Percentiles rank a stretch among this genome's conserved stretches.
Conservation (phyloP, 2,797 vertebrate species). For the Gambelia wislizenii region DNA sequence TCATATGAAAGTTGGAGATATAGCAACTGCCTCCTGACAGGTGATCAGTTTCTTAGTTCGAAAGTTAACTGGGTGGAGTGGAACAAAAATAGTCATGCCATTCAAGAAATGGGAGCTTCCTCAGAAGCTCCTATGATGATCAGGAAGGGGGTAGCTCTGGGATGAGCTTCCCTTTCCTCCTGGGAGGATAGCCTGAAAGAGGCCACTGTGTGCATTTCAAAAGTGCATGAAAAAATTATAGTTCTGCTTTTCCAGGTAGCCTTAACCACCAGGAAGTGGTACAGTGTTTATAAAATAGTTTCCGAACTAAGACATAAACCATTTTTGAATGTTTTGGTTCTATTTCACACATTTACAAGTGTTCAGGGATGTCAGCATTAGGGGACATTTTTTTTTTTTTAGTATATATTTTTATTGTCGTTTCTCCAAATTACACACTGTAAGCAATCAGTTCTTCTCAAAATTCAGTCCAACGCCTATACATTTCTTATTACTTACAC, state of each 20-base stretch:
- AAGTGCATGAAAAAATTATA: neutral
- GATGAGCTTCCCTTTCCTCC: neutral
- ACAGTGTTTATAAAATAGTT: neutral
- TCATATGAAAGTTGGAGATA: neutral
- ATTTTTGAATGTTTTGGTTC: neutral
- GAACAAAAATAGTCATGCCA: neutral
- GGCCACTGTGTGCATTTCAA: neutral
- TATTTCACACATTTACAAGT: neutral
- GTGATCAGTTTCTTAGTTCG: neutral
- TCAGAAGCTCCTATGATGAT: neutral
- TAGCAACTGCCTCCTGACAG: neutral
- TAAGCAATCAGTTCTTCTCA: too few relatives aligned
- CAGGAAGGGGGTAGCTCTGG: neutral
- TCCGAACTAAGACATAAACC: too few relatives aligned
- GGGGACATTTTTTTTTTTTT: too few relatives aligned
- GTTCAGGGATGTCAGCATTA: neutral
- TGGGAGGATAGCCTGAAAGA: neutral
- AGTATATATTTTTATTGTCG: too few relatives aligned
- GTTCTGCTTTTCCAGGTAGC: neutral
- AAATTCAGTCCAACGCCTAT: too few relatives aligned
- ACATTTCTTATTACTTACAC: too few relatives aligned
- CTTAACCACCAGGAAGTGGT: neutral
- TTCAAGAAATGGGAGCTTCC: neutral
- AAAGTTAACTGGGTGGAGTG: neutral
- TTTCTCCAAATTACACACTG: too few relatives aligned